Percentiles rank a stretch among this genome's conserved stretches.
These are phyloP conservation scores for Petrophora chlorosata DNA, from an alignment of 2,888 invertebrate genomes.

Conservation along the genomic window DNA sequence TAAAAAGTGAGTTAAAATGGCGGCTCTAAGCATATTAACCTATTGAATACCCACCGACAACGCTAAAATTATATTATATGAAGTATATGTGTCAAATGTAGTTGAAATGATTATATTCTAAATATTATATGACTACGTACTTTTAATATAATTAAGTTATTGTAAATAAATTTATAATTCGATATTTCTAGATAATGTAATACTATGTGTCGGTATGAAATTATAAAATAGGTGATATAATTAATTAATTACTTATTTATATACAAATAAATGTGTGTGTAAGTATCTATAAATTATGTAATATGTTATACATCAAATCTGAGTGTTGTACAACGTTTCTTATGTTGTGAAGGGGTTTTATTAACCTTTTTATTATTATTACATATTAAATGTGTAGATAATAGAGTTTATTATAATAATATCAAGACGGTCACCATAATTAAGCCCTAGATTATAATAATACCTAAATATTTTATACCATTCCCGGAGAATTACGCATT, in stretches of 20 bases:
- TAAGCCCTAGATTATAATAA: conserved; percentile 56
- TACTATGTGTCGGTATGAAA: conserved; percentile 61
- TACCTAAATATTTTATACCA: conserved; percentile 62
- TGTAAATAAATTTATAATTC: conserved; percentile 70
- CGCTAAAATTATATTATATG: conserved; percentile 37
- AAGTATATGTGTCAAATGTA: conserved; percentile 53
- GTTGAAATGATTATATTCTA: conserved; percentile 68
- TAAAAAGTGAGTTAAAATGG: conserved; percentile 49
- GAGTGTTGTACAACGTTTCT: conserved; percentile 76
- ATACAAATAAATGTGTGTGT: conserved; percentile 58
- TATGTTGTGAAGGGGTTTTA: conserved; percentile 70
- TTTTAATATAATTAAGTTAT: conserved; percentile 53
- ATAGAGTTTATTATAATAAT: conserved; percentile 55
- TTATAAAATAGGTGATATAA: conserved; percentile 49
- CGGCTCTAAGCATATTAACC: conserved; percentile 35
- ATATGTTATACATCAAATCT: conserved; percentile 57
- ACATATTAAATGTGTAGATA: conserved; percentile 64
- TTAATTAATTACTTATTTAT: conserved; percentile 54
- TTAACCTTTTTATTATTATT: conserved; percentile 54
- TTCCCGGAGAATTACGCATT: conserved; percentile 63
- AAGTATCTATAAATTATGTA: conserved; percentile 49
- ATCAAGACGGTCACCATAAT: conserved; percentile 48
- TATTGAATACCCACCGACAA: conserved; percentile 25
- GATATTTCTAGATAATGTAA: conserved; percentile 61
- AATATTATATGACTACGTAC: conserved; percentile 53